A percentile compares a stretch with the other conserved stretches of the same genome.
Conservation (phyloP, 2,113 vertebrate species). For the Aptenodytes forsteri region DNA sequence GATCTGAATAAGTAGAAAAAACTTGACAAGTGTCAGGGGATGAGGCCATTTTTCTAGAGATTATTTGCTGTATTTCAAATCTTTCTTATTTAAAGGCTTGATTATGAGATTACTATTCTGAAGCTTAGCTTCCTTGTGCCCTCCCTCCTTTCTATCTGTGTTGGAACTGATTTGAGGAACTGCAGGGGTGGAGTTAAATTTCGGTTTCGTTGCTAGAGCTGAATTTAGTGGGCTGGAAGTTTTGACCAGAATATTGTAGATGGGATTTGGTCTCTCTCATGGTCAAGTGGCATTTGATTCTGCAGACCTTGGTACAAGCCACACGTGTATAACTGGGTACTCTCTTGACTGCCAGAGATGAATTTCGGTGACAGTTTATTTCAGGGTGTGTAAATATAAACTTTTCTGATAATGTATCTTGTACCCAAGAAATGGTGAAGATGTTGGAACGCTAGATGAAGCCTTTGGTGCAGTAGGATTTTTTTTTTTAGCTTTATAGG, state of each 20-base stretch:
- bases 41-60: not conserved
- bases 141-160: not conserved
- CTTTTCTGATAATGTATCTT: not conserved
- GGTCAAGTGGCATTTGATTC: not conserved
- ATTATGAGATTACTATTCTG: not conserved
- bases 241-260: not conserved
- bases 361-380: not conserved
- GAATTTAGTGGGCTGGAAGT: not conserved
- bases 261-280: not conserved
- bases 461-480: not conserved
- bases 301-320: not conserved
- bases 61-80: not conserved
- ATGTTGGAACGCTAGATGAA: not conserved
- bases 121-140: not conserved
- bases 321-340: accelerated
- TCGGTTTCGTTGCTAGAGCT: not conserved
- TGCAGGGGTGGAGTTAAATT: not conserved
- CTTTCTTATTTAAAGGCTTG: not conserved
- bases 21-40: not conserved
- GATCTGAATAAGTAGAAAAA: not conserved
- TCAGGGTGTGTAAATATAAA: not conserved
- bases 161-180: not conserved
- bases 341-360: not conserved
- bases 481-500: not conserved
- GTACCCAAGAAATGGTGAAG: not conserved